Percentiles rank a stretch among this genome's conserved stretches.
These are phyloP conservation scores for Sorex fumeus DNA, from an alignment of 2,113 vertebrate species.

Conservation along the genomic window DNA sequence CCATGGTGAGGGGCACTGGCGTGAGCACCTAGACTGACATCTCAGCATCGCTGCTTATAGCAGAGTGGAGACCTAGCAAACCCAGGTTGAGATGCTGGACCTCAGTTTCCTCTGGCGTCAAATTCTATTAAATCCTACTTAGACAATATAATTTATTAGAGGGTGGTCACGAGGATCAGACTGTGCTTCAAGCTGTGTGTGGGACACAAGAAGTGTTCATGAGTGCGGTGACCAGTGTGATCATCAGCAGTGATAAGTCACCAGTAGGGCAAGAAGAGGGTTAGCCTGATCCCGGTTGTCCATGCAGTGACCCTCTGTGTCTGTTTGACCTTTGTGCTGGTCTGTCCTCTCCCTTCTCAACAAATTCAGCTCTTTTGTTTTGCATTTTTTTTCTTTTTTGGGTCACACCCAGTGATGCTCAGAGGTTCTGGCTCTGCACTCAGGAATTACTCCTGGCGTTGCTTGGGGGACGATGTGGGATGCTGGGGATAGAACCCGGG, in stretches of 20 bases:
- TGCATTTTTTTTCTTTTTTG: no score
- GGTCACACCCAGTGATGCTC: no score
- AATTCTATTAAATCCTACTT: not conserved
- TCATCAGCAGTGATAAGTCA: not conserved
- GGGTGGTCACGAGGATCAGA: not conserved
- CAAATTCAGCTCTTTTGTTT: slow-evolving; percentile 59
- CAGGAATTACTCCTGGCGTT: no score
- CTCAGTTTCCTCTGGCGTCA: not conserved
- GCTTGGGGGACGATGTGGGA: no score
- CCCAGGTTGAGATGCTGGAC: not conserved
- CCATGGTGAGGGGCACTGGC: no score
- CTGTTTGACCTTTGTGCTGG: slow-evolving; percentile 9
- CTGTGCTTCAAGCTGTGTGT: not conserved
- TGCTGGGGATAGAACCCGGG: no score
- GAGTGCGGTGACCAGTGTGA: rapidly evolving
- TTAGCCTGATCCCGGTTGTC: not conserved
- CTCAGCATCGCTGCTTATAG: not conserved
- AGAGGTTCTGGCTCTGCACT: no score
- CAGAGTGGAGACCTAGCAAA: not conserved
- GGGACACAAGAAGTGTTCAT: not conserved
- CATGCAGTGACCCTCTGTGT: not conserved
- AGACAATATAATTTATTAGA: no score
- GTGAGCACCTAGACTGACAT: not conserved
- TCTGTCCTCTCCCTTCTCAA: not conserved
- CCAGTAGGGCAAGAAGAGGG: no score